These are phyloP conservation scores for Nemurella pictetii DNA, from an alignment of 2,888 invertebrate species.

Conservation along the genomic window DNA sequence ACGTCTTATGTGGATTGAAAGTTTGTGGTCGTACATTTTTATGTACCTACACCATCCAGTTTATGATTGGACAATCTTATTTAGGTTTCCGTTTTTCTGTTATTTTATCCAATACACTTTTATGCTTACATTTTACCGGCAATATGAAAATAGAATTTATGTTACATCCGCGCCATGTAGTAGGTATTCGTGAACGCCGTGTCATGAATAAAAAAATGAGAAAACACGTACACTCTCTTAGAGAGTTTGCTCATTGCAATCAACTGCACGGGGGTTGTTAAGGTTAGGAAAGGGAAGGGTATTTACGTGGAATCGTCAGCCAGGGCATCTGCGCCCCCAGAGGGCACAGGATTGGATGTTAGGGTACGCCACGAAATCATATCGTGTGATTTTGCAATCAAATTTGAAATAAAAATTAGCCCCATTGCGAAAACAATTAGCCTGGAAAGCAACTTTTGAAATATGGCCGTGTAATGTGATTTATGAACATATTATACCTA, in stretches of 20 bases:
- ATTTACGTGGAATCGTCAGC: no score
- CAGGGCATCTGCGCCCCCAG: no score
- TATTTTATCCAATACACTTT: slow-evolving; percentile 23
- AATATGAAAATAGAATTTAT: slow-evolving; percentile 23
- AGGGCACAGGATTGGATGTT: no score
- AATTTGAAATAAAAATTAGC: neutral
- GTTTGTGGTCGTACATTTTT: slow-evolving; percentile 12
- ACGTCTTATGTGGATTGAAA: slow-evolving; percentile 16
- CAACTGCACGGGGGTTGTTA: no score
- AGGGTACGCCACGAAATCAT: no score
- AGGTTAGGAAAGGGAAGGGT: no score
- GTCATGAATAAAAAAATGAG: slow-evolving; percentile 10
- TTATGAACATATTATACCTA: neutral
- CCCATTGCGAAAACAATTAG: neutral
- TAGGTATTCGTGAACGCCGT: neutral
- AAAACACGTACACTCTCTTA: neutral
- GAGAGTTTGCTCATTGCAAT: no score
- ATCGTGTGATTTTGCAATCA: neutral
- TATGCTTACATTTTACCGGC: slow-evolving; percentile 1
- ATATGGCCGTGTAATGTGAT: neutral
- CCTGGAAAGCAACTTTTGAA: neutral
- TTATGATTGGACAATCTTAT: slow-evolving; percentile 23
- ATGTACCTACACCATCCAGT: neutral
- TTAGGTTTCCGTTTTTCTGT: neutral
- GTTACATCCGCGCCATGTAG: neutral